Evolutionary conservation across 2,797 vertebrate species (phyloP).

Genomic region (Pitangus sulphuratus): DNA sequence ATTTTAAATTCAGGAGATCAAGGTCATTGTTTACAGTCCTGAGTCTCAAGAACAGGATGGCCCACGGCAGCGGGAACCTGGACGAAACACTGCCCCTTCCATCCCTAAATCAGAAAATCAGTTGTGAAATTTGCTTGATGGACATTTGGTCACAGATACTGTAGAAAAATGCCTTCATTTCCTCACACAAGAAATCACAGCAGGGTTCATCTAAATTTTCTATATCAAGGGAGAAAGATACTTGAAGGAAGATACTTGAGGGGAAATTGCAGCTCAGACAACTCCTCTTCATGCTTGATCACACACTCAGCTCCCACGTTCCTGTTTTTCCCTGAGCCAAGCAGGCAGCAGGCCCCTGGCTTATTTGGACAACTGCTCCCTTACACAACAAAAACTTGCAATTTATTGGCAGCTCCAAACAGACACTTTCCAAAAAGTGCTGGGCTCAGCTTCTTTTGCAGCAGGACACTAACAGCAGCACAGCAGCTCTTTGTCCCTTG

Average conservation of each 20-base stretch:
- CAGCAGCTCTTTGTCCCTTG: not conserved
- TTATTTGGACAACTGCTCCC: slow-evolving; percentile 23
- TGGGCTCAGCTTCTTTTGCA: not conserved
- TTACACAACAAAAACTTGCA: slow-evolving; percentile 26
- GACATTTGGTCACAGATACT: not conserved
- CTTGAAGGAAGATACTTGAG: not conserved
- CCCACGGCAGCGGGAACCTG: not conserved
- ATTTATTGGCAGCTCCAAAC: not conserved
- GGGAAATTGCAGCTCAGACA: not conserved
- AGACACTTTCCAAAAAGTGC: not conserved
- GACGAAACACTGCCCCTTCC: not conserved
- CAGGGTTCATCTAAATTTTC: not conserved
- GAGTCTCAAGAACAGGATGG: not conserved
- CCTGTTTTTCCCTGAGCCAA: not conserved
- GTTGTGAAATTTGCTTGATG: not conserved
- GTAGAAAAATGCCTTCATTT: not conserved
- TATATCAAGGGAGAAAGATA: not conserved
- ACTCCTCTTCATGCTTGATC: not conserved
- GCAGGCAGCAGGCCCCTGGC: not conserved
- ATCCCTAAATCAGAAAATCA: not conserved
- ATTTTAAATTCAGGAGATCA: not conserved
- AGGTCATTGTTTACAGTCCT: not conserved
- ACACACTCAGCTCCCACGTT: not conserved
- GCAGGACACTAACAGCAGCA: not conserved
- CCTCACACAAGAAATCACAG: not conserved